Evolutionary conservation across 2,113 vertebrate genomes (phyloP), one percentile per base, ranked within the genome.

Genomic region (Hypanus sabinus): DNA sequence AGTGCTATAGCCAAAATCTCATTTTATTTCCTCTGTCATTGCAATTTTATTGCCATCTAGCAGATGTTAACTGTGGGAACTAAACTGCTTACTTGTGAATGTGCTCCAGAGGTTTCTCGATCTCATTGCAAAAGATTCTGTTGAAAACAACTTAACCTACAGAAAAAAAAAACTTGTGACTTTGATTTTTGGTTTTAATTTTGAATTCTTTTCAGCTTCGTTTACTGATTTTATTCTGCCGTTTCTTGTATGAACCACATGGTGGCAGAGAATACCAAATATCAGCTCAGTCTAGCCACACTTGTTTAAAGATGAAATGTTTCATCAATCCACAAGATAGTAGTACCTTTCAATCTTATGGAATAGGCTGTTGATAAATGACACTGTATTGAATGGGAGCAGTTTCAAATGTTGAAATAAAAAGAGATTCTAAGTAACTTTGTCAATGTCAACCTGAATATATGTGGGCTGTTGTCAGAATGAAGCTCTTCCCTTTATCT

Each of bases 51-150:
- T 46, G 22, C 33, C 7, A 71, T 71, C 22, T 12, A 46, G 36
- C 60, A 90, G 85, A 90, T 68, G 85, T 90, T 90, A 90, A 62
- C 36, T 9, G 22, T 71, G 33, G 90, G 60, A 68, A 90, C n/a
- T 62, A 92, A 92, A 33, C 18, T 71, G 88, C 14, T 33, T 38
- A 27, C 88, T 24, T 24, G 20, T 93, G 68, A 93, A 71, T 27
- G 33, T 73, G 33, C 38, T 70, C 36, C 68, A 73, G 65, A 46
- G 36, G 60, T 68, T 90, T 68, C 30, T 90, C n/a, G 16, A 90
- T 22, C 60, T 9, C n/a, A 68, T n/a, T 62, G 12, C 85, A 90
- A 65, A 90, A n/a, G 5, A n/a, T 68, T 65, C 60, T 88, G 60
- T 30, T 92, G n/a, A 68, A 71, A 71, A 73, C n/a, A 38, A 73